Percentiles rank a stretch among this genome's conserved stretches.
phyloP scores from a whole-genome alignment of 2,113 vertebrate species.

The Cryptotis parvus region DNA sequence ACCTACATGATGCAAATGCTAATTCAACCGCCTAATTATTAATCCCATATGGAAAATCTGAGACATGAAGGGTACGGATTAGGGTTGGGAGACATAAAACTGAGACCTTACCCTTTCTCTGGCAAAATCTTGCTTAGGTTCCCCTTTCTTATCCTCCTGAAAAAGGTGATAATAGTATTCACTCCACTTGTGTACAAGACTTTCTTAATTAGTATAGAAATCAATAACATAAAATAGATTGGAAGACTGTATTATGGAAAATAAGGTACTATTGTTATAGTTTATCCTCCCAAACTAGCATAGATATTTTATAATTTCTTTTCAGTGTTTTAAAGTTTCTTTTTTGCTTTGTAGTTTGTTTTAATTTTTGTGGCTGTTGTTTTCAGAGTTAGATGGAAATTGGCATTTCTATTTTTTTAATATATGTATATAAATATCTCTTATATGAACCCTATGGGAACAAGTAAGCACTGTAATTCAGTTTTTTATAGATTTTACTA shows the following conservation, averaged over 20 bases:
- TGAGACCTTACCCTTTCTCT: slow-evolving; percentile 5
- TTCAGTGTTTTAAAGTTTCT: slow-evolving; percentile 10
- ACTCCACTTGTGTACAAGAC: background rate
- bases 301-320: slow-evolving; percentile 37
- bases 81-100: background rate
- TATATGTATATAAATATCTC: slow-evolving; percentile 49
- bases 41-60: background rate
- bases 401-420: slow-evolving; percentile 57
- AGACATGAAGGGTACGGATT: background rate
- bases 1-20: background rate
- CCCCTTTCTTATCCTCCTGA: background rate
- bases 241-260: slow-evolving; percentile 36
- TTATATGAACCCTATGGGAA: slow-evolving; percentile 46
- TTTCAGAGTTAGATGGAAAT: slow-evolving; percentile 55
- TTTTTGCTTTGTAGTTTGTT: background rate
- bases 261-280: slow-evolving; percentile 31
- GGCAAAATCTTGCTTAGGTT: slow-evolving; percentile 4
- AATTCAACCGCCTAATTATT: background rate
- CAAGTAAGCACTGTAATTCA: slow-evolving; percentile 50
- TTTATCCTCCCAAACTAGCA: background rate
- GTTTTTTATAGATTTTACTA: slow-evolving; percentile 69
- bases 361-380: slow-evolving; percentile 55
- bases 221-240: background rate
- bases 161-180: slow-evolving; percentile 21
- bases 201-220: slow-evolving; percentile 45